Percentiles rank a stretch among this genome's conserved stretches.
Evolutionary conservation across 2,797 vertebrate species (phyloP).

Genomic region (Emys orbicularis): DNA sequence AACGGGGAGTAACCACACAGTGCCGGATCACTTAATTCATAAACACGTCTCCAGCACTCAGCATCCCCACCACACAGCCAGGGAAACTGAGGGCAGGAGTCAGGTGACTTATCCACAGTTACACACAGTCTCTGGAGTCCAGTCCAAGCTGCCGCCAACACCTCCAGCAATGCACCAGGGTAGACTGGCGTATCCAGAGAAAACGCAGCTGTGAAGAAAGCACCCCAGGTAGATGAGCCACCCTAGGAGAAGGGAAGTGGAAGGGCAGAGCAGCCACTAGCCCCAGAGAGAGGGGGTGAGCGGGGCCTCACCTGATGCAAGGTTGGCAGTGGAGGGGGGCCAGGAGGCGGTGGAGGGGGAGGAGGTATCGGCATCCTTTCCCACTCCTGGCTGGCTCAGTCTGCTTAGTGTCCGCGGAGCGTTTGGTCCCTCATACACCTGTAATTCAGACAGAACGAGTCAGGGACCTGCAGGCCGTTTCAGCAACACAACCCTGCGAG

Average conservation of each 20-base stretch:
- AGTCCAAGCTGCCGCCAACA: neutral
- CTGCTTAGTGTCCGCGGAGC: constrained; percentile 75
- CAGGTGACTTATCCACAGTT: neutral
- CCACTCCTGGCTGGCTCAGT: constrained; percentile 61
- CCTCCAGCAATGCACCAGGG: neutral
- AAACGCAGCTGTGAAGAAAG: neutral
- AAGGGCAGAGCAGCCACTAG: neutral
- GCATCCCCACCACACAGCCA: neutral
- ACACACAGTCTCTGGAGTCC: neutral
- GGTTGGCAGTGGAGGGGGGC: constrained; percentile 92
- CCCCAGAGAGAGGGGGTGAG: neutral
- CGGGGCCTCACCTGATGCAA: constrained; percentile 86
- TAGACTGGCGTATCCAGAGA: neutral
- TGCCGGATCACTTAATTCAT: neutral
- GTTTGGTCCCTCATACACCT: constrained; percentile 83
- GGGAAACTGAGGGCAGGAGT: neutral
- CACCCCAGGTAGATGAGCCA: neutral
- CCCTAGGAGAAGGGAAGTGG: neutral
- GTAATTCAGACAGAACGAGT: constrained; percentile 33
- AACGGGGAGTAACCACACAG: neutral
- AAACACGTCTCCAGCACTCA: neutral
- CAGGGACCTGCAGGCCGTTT: fast-evolving
- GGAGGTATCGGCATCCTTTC: constrained; percentile 94
- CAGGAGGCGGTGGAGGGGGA: constrained; percentile 91
- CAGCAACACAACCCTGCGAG: neutral